Evolutionary conservation across 2,113 vertebrate species (phyloP).

Genomic region (rat (Rattus norvegicus)): GRCr8 NC_086025.1:122259001-122259500

Average conservation of each 20-base stretch:
- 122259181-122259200: background rate
- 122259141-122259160: background rate
- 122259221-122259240: background rate
- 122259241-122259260: background rate
- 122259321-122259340: accelerated
- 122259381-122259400: too few species aligned
- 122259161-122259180: background rate
- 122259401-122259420: background rate
- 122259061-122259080: background rate
- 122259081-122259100: background rate
- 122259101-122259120: background rate
- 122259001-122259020: background rate
- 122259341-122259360: background rate
- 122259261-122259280: background rate
- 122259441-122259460: background rate
- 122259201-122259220: background rate
- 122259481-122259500: background rate
- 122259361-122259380: background rate
- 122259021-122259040: background rate
- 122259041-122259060: background rate
- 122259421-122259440: background rate
- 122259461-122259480: background rate
- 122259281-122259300: background rate
- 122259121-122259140: background rate
- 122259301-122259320: background rate